Evolutionary conservation across 2,113 vertebrate species (phyloP).

Genomic region (Limanda limanda): DNA sequence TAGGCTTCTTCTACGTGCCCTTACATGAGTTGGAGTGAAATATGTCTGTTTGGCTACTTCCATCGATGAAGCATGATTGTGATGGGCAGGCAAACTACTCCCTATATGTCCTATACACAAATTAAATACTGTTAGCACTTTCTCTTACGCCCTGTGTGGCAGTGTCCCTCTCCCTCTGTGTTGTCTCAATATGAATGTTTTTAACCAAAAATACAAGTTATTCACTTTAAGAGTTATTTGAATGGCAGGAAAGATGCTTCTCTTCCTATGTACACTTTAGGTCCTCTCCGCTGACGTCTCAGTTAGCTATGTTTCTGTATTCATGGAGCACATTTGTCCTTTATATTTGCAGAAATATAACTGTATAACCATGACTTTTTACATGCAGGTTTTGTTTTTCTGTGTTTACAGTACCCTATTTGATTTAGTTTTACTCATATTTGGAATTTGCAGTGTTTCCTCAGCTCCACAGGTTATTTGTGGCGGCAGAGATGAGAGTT

Average conservation of each 20-base stretch:
- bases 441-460: slow-evolving; percentile 19
- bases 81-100: slow-evolving; percentile 44
- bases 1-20: slow-evolving; percentile 55
- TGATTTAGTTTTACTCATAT: background rate
- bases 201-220: slow-evolving; percentile 54
- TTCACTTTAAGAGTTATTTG: slow-evolving; percentile 35
- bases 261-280: slow-evolving; percentile 17
- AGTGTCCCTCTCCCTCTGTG: slow-evolving; percentile 29
- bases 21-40: slow-evolving; percentile 57
- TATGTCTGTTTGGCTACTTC: slow-evolving; percentile 23
- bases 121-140: slow-evolving; percentile 66
- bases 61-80: slow-evolving; percentile 58
- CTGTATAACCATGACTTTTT: background rate
- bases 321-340: slow-evolving; percentile 21
- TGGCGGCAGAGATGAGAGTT: background rate
- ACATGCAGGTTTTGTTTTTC: slow-evolving; percentile 13
- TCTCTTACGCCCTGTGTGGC: slow-evolving; percentile 39
- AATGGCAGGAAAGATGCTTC: slow-evolving; percentile 9
- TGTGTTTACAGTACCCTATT: slow-evolving; percentile 12
- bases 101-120: slow-evolving; percentile 28
- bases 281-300: slow-evolving; percentile 19
- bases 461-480: slow-evolving; percentile 29
- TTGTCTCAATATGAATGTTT: slow-evolving; percentile 49
- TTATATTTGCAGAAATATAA: slow-evolving; percentile 1
- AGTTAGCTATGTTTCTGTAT: slow-evolving; percentile 28